phyloP scores from a whole-genome alignment of 2,113 vertebrate species.

The Cepphus grylle region DNA sequence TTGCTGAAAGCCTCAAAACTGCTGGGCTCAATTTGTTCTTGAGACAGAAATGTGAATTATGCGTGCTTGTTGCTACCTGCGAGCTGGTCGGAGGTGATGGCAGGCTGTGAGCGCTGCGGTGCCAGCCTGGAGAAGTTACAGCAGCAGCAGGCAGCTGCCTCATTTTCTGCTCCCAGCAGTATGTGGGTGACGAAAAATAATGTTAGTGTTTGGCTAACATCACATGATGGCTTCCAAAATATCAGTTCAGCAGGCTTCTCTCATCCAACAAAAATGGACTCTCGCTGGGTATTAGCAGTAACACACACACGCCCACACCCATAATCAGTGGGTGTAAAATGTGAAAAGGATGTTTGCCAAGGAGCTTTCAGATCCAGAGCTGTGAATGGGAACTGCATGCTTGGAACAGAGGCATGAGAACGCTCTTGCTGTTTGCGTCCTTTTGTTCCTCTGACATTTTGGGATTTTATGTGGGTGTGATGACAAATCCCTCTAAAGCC shows the following conservation, averaged over 20 bases:
- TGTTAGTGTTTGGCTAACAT: neutral
- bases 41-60: neutral
- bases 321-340: slow-evolving; percentile 40
- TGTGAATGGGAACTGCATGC: slow-evolving; percentile 31
- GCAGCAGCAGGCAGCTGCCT: neutral
- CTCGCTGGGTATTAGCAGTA: neutral
- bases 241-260: slow-evolving; percentile 1
- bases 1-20: neutral
- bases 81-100: neutral
- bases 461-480: slow-evolving; percentile 50
- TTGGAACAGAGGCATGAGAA: slow-evolving; percentile 47
- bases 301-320: neutral
- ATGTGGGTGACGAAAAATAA: slow-evolving; percentile 40
- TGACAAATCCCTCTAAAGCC: slow-evolving; percentile 16
- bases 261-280: slow-evolving; percentile 40
- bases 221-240: slow-evolving; percentile 21
- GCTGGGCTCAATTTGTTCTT: slow-evolving; percentile 4
- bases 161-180: neutral
- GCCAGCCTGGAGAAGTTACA: neutral
- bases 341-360: slow-evolving; percentile 33
- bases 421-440: slow-evolving; percentile 1
- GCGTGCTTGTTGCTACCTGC: neutral
- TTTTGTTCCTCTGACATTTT: slow-evolving; percentile 55
- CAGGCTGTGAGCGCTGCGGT: neutral
- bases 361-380: slow-evolving; percentile 32